Conservation (phyloP, 2,797 vertebrate species). For the Clarias fuscus region DNA sequence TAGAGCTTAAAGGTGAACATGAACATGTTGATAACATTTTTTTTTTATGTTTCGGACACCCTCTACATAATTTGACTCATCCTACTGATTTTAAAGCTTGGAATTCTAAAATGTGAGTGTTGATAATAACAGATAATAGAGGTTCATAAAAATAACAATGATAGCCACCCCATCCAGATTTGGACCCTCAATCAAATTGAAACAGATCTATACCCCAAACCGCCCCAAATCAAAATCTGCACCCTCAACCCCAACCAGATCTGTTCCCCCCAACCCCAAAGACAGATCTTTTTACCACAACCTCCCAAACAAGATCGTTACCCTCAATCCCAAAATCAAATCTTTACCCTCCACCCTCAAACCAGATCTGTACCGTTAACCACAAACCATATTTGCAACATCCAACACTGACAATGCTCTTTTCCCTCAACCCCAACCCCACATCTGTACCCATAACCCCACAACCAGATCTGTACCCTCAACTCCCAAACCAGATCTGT, state of each 20-base stretch:
- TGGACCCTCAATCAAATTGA: background rate
- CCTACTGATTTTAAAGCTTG: background rate
- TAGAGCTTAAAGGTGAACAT: background rate
- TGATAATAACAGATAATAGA: background rate
- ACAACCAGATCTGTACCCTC: background rate
- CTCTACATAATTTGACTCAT: background rate
- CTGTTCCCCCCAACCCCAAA: background rate
- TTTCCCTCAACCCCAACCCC: background rate
- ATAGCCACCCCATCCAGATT: background rate
- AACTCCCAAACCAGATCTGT: background rate
- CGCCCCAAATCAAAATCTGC: background rate
- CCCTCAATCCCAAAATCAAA: background rate
- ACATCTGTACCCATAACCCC: background rate
- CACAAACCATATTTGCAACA: background rate
- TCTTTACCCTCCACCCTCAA: background rate
- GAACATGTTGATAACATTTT: too few relatives aligned
- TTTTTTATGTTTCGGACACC: background rate
- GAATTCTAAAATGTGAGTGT: background rate
- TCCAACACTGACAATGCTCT: background rate
- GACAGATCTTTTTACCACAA: background rate
- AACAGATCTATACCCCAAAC: background rate
- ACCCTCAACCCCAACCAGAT: background rate
- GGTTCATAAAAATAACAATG: background rate
- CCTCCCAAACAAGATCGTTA: background rate
- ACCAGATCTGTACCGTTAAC: background rate